Base-by-base conservation (phyloP, 2,888 invertebrate genomes). In the Xanthia togata region DNA sequence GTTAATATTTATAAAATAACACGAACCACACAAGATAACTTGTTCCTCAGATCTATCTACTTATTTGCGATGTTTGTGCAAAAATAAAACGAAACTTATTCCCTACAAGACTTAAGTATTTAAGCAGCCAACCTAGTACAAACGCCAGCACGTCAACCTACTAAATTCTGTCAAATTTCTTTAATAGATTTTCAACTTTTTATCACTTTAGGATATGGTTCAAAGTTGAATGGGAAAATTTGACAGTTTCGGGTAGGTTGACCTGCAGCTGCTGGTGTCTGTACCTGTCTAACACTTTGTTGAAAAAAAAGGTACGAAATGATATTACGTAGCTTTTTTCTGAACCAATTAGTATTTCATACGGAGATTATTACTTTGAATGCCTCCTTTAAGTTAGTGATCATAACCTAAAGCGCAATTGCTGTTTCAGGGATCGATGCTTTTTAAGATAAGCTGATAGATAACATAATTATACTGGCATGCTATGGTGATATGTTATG, bases 1-100 rank as follows among this genome's bases (percentile, higher is more conserved):
- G 35, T n/a, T 57, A 26, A 9, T 67, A 38, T n/a, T n/a, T 31
- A 20, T 74, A 23, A 31, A 64, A 64, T 50, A 50, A 71, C n/a
- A 50, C 5, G 11, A 26, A 64, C 44, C 26, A 64, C 17, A 17
- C 9, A n/a, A 31, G 72, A n/a, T 55, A 72, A 55, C 53, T 35
- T 20, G 17, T n/a, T 38, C n/a, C 38, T 57, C 55, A 17, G 38
- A 57, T 59, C 17, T 38, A 59, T 31, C 6, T 57, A 57, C 0
- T 26, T 57, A 26, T 14, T 57, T 57, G 23, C 23, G 35, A 17
- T 26, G 35, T 44, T 47, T 35, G 35, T 17, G 20, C 8, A 38
- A 20, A 47, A 59, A 47, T 47, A 59, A 44, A 23, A 59, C n/a
- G 17, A 63, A 38, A 63, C 23, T 6, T 12, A 26, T 26, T 53